These are phyloP conservation scores for Tupaia tana DNA, from an alignment of 2,113 vertebrate genomes.

Conservation along the genomic window DNA sequence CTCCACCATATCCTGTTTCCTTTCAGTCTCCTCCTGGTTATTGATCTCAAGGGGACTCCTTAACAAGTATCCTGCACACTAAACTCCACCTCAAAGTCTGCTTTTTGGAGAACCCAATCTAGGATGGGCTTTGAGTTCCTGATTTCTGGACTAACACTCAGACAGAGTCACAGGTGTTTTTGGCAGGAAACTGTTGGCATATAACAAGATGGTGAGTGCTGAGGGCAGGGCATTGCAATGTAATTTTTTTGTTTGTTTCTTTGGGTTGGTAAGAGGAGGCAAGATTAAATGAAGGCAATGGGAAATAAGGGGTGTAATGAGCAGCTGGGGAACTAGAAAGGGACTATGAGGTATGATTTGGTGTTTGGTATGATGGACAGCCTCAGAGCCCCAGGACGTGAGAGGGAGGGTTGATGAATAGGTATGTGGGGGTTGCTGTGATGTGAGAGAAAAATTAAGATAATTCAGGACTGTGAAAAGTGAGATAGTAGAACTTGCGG, in stretches of 20 bases:
- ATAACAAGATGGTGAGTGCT: no score
- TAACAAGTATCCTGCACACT: neutral
- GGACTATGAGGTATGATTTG: neutral
- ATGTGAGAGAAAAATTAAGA: neutral
- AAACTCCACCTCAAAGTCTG: neutral
- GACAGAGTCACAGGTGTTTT: neutral
- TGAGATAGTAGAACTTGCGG: neutral
- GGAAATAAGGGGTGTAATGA: neutral
- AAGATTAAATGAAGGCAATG: neutral
- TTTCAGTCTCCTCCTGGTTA: neutral
- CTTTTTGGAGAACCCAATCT: neutral
- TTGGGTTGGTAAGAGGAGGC: neutral
- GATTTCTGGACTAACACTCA: neutral
- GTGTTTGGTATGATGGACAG: neutral
- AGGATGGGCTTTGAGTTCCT: neutral
- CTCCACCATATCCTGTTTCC: neutral
- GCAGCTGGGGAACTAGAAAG: neutral
- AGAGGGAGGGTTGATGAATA: neutral
- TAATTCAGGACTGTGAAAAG: neutral
- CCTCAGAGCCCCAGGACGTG: neutral
- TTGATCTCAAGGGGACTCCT: neutral
- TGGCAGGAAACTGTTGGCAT: neutral
- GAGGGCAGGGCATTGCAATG: accelerated
- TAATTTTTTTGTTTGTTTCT: neutral
- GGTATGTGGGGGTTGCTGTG: neutral